phyloP scores from a whole-genome alignment of 2,113 vertebrate genomes.

The Psittacula cyanocephala region DNA sequence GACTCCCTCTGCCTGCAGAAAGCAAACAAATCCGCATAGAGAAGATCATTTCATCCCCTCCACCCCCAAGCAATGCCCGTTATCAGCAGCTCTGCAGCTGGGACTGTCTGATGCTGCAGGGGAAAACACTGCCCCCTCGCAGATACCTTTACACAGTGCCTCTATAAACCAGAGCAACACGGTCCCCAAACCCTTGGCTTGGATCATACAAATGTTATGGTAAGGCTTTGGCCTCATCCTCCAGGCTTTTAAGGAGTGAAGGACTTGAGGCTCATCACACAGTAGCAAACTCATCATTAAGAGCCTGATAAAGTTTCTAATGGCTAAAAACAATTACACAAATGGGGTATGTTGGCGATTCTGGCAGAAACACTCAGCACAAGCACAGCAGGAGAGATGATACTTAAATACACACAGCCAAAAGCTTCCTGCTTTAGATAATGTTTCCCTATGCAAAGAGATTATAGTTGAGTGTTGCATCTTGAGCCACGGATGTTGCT shows the following conservation, averaged over 20 bases:
- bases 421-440: background rate
- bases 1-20: conserved; percentile 22
- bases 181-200: background rate
- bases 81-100: accelerated
- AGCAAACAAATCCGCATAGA: background rate
- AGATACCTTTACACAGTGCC: accelerated
- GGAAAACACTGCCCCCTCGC: accelerated
- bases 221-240: background rate
- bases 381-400: background rate
- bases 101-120: accelerated
- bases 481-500: background rate
- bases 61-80: accelerated
- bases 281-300: background rate
- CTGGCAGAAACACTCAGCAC: background rate
- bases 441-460: background rate
- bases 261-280: background rate
- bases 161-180: background rate
- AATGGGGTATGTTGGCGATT: background rate
- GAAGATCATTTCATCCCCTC: accelerated
- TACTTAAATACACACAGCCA: background rate
- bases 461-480: no score
- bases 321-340: background rate
- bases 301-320: background rate
- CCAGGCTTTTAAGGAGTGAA: background rate
- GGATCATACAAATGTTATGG: accelerated